Conservation (phyloP, 1,140 invertebrate species). For the Drosophila bipectinata region DNA sequence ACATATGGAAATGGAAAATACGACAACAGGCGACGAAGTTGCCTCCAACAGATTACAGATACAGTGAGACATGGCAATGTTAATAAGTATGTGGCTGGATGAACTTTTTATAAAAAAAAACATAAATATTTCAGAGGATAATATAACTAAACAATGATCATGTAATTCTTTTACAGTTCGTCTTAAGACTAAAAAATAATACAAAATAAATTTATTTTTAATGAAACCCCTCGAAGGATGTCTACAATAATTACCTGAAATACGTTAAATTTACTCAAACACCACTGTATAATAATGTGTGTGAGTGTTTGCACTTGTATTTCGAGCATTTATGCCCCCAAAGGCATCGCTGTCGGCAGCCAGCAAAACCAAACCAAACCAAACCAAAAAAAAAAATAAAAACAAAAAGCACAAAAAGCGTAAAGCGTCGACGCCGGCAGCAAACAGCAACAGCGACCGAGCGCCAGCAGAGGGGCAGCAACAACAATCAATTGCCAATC, state of each 20-base stretch:
- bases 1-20: slow-evolving; percentile 79
- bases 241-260: not conserved
- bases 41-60: slow-evolving; percentile 38
- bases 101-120: not conserved
- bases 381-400: slow-evolving; percentile 14
- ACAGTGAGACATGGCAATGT: not conserved
- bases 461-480: slow-evolving; percentile 40
- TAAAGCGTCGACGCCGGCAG: slow-evolving; percentile 50
- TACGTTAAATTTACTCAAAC: not conserved
- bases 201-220: not conserved
- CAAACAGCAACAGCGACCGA: slow-evolving; percentile 11
- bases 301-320: slow-evolving; percentile 58
- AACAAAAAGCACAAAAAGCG: slow-evolving; percentile 66
- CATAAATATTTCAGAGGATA: not conserved
- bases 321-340: slow-evolving; percentile 71
- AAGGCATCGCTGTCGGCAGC: slow-evolving; percentile 69
- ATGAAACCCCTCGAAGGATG: not conserved
- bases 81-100: too few species aligned
- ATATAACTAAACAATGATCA: too few species aligned
- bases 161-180: not conserved
- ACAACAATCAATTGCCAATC: slow-evolving; percentile 80
- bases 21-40: slow-evolving; percentile 56
- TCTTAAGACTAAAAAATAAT: not conserved
- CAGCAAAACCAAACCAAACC: slow-evolving; percentile 45
- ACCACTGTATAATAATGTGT: slow-evolving; percentile 26